Percentiles rank a stretch among this genome's conserved stretches.
Evolutionary conservation across 2,797 vertebrate species (phyloP).

Genomic region (Caiman crocodilus): DNA sequence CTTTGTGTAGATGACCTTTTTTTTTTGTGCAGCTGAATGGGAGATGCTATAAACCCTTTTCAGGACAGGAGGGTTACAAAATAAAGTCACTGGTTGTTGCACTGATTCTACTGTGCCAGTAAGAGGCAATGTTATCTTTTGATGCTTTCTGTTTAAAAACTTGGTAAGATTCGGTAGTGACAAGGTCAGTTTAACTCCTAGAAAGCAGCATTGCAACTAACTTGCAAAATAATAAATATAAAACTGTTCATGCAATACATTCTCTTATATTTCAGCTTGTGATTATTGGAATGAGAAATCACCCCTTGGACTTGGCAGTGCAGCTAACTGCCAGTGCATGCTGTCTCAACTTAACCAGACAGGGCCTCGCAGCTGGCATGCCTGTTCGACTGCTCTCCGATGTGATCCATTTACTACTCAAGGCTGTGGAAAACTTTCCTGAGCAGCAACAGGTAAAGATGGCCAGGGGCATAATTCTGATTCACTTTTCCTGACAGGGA

Average conservation of each 20-base stretch:
- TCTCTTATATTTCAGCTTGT: conserved; percentile 86
- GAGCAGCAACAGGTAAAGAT: conserved; percentile 95
- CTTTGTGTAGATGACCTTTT: no score
- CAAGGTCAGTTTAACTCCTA: not conserved
- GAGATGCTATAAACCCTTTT: not conserved
- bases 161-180: not conserved
- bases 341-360: conserved; percentile 98
- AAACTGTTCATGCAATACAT: no score
- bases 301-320: conserved; percentile 94
- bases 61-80: not conserved
- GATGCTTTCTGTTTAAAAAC: not conserved
- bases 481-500: not conserved
- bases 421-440: conserved; percentile 98
- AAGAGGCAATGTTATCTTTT: not conserved
- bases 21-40: no score
- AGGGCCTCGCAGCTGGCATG: conserved; percentile 95
- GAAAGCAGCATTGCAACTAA: not conserved
- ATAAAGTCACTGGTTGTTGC: not conserved
- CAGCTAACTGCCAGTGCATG: conserved; percentile 98
- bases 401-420: conserved; percentile 94
- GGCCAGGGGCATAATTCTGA: not conserved
- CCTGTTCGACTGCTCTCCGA: conserved; percentile 93
- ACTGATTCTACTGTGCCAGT: conserved; percentile 4
- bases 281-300: conserved; percentile 97
- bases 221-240: accelerated